These are phyloP conservation scores for Eospalax fontanierii DNA, from an alignment of 2,797 vertebrate species.

Conservation along the genomic window DNA sequence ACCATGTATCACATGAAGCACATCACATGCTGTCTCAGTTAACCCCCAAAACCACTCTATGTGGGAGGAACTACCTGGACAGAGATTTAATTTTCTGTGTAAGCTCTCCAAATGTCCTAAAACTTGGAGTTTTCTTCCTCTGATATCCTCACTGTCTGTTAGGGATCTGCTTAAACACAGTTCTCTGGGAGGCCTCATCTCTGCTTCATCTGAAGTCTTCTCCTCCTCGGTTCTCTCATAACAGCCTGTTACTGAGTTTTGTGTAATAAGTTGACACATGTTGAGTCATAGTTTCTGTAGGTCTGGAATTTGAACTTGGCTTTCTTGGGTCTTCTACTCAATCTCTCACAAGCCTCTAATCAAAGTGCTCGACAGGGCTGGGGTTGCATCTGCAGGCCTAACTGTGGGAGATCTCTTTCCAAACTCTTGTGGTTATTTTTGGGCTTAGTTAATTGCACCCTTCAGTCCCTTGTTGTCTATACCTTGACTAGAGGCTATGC, in stretches of 20 bases:
- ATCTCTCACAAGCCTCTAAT: not conserved
- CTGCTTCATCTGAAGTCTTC: not conserved
- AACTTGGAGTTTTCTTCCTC: not conserved
- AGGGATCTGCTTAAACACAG: not conserved
- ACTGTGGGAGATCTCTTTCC: no score
- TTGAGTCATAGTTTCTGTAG: not conserved
- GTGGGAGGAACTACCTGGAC: not conserved
- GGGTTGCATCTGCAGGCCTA: not conserved
- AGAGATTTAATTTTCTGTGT: not conserved
- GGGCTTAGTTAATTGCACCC: not conserved
- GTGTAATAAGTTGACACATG: not conserved
- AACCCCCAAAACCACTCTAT: not conserved
- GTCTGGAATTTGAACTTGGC: not conserved
- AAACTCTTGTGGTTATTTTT: not conserved
- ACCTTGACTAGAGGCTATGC: not conserved
- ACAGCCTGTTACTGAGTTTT: not conserved
- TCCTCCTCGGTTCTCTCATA: not conserved
- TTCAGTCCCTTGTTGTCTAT: not conserved
- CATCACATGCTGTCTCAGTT: not conserved
- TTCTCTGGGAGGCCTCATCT: not conserved
- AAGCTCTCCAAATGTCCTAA: not conserved
- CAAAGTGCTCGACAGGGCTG: not conserved
- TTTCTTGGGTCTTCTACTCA: not conserved
- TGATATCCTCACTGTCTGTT: not conserved
- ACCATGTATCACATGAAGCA: not conserved